These are phyloP conservation scores for Percopsis omiscomaycus DNA, from an alignment of 2,797 vertebrate genomes.

Conservation along the genomic window DNA sequence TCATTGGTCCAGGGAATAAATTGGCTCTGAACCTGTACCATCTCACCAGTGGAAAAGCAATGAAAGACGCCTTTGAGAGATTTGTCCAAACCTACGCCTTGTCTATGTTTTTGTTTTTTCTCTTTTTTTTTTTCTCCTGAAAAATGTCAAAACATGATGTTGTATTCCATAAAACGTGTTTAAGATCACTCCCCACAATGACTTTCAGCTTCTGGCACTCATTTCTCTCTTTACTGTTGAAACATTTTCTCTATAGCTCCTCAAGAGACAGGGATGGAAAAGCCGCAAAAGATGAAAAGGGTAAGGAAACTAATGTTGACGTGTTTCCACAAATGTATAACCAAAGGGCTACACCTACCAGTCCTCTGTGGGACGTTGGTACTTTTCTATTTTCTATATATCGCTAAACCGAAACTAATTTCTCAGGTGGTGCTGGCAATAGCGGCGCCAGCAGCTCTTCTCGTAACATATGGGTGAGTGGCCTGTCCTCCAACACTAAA, in stretches of 20 bases:
- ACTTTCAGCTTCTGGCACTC: conserved; percentile 52
- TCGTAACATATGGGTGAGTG: conserved; percentile 97
- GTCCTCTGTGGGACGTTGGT: too few relatives aligned
- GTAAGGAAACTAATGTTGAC: conserved; percentile 70
- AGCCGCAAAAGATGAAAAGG: conserved; percentile 92
- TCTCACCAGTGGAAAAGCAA: conserved; percentile 95
- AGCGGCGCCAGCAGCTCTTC: conserved; percentile 86
- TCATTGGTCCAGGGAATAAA: conserved; percentile 97
- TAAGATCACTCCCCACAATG: conserved; percentile 52
- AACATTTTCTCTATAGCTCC: conserved; percentile 83
- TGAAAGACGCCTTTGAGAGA: conserved; percentile 92
- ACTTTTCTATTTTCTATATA: neutral
- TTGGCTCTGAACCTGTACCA: conserved; percentile 96
- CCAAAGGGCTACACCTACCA: neutral
- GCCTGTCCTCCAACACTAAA: conserved; percentile 97
- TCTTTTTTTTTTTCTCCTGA: conserved; percentile 20
- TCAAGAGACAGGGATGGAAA: conserved; percentile 97
- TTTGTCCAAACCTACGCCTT: conserved; percentile 84
- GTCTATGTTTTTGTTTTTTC: conserved; percentile 58
- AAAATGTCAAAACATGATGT: conserved; percentile 37
- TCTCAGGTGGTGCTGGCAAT: conserved; percentile 79
- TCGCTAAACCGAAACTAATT: conserved; percentile 6
- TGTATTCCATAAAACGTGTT: conserved; percentile 65
- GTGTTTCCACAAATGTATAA: neutral
- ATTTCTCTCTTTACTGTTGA: conserved; percentile 79